A percentile compares a stretch with the other conserved stretches of the same genome.
phyloP scores from a whole-genome alignment of 37 sponge, comb jelly and placozoan genomes.

The Haliclona indistincta region DNA sequence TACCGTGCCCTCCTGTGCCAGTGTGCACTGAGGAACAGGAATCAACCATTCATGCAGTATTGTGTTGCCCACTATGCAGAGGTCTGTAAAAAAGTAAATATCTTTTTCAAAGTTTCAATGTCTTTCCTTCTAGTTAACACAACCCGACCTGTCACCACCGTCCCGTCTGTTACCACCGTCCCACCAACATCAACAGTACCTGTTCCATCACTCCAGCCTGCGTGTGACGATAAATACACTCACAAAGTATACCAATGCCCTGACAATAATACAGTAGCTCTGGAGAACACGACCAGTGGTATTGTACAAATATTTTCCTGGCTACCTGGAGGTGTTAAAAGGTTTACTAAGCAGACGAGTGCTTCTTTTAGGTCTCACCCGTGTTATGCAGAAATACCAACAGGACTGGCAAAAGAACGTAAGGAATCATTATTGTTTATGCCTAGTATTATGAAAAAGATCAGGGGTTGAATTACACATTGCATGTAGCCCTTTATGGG shows the following conservation, averaged over 20 bases:
- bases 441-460: too few relatives aligned
- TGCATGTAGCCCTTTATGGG: too few relatives aligned
- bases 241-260: conserved; percentile 25
- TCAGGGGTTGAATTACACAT: too few relatives aligned
- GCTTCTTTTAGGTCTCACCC: too few relatives aligned
- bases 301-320: conserved; percentile 31
- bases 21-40: conserved; percentile 28
- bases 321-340: conserved; percentile 5
- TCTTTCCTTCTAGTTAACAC: background rate
- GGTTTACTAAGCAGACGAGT: too few relatives aligned
- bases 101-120: background rate
- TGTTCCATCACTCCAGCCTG: conserved; percentile 26
- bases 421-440: too few relatives aligned
- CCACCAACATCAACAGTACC: background rate
- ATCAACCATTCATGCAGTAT: background rate
- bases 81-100: background rate
- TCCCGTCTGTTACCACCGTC: background rate
- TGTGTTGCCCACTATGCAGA: conserved; percentile 55
- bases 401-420: too few relatives aligned
- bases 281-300: conserved; percentile 14
- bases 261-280: conserved; percentile 14
- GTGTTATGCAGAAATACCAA: too few relatives aligned
- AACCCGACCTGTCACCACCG: background rate
- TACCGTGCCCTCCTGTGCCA: conserved; percentile 43
- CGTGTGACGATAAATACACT: conserved; percentile 12